Evolutionary conservation across 2,888 invertebrate species (phyloP).

Genomic region (Morpho helenor): DNA sequence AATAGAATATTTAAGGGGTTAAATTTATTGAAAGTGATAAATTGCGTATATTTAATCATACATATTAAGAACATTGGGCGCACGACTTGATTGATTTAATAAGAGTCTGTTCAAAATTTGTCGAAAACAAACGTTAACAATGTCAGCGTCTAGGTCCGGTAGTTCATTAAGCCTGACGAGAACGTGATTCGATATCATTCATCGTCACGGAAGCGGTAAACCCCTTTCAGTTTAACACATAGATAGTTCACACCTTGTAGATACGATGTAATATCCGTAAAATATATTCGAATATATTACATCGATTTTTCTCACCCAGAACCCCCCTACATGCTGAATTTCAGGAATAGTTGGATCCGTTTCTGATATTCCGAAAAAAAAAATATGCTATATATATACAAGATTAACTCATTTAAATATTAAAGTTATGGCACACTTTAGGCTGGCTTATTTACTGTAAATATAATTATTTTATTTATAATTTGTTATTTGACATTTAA

Average conservation of each 20-base stretch:
- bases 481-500: too few species aligned
- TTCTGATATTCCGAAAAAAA: too few species aligned
- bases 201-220: conserved; percentile 50
- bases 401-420: too few species aligned
- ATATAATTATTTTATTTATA: too few species aligned
- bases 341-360: too few species aligned
- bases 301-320: too few species aligned
- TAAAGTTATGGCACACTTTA: too few species aligned
- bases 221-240: conserved; percentile 5
- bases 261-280: not conserved
- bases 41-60: conserved; percentile 17
- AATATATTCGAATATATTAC: too few species aligned
- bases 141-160: conserved; percentile 21
- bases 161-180: conserved; percentile 26
- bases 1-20: too few species aligned
- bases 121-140: conserved; percentile 10
- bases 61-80: conserved; percentile 1
- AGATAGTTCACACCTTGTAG: not conserved
- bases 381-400: too few species aligned
- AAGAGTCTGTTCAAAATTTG: conserved; percentile 14
- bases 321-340: too few species aligned
- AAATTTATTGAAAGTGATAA: not conserved
- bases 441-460: too few species aligned
- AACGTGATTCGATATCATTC: conserved; percentile 40
- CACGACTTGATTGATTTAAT: conserved; percentile 16